Base-by-base conservation (phyloP, 2,113 vertebrate species). In the Strigops habroptila region DNA sequence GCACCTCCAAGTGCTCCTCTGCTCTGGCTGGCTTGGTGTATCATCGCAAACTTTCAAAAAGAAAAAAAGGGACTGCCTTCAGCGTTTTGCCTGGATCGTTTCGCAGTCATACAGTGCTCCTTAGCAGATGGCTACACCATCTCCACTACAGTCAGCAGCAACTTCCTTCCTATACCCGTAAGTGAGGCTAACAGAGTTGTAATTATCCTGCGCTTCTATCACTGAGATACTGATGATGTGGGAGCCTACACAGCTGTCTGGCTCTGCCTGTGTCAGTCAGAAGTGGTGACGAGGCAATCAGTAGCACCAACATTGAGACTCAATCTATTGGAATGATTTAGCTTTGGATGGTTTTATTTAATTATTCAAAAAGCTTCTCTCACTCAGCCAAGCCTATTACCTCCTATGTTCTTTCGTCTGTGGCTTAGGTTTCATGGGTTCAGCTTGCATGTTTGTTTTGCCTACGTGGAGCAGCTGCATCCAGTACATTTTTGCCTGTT, bases 151-250 rank as follows among this genome's bases (percentile, higher is more conserved):
- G 49, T 41, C 1, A 1, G 16, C 87, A 93, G 41, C 44, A 59
- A 3, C 27, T 48, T 63, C 51, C 62, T 46, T 74, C 59, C 59
- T 33, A 4, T 7, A 24, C 1, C 23, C 2, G 0, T 14, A 24
- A 2, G 1, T 2, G 24, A 76, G 43, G 30, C 33, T 35, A 24
- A 2, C 59, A 8, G 80, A 63, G 48, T 8, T 68, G 52, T 76
- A 71, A 28, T 67, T 1, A 0, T 14, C 41, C 89, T 9, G 33
- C 3, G 19, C 1, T 0, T n/a, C 1, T 21, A 8, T 12, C 1
- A 2, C 74, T 23, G 70, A 52, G 57, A 28, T n/a, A 2, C 15
- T 22, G 57, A 55, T 5, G 0, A 21, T 76, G 27, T 0, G 2
- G 43, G 62, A 67, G 65, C 52, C 51, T 48, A 48, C 28, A 6